Evolutionary conservation across 2,888 invertebrate species (phyloP), one percentile per base, ranked within the genome.

Genomic region (Dasypolia templi): DNA sequence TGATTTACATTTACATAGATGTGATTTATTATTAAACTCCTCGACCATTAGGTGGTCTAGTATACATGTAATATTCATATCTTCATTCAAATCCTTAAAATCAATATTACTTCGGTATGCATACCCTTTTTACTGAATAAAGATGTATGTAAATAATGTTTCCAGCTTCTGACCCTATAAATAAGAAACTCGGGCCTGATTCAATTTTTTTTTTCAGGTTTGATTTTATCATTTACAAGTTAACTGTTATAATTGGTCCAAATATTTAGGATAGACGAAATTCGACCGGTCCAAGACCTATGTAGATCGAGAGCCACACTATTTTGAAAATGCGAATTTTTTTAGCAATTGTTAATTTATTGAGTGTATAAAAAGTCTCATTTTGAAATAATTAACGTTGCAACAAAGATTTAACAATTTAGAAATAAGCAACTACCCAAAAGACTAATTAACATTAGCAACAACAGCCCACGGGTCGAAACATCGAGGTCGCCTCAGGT

Each of bases 401-500:
- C 22, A 6, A 44, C 22, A 3, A 14, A 14, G 6, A 44, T 1
- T 58, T 1, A 26, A 65, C 42, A 11, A 56, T 56, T 44, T 7
- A 46, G 9, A 39, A 39, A 39, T 39, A 39, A 39, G 39, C 35
- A n/a, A 11, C 17, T 42, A 39, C 17, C 58, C 46, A 42, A 59
- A 64, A 55, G 12, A 5, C 26, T 61, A n/a, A 77, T 78, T 62
- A 72, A 65, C 64, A 74, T 79, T 79, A 3, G 68, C 78, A 55
- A 67, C 32, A 6, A 55, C 22, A 22, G 17, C 12, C 53, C 35
- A 55, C 51, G 32, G 61, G 64, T 56, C 14, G 11, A 56, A 64
- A 68, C 77, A 77, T 75, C 79, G 84, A 86, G 84, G 86, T 81
- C 80, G 75, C 61, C 46, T 12, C 71, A 58, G 62, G 65, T 77